These are phyloP conservation scores for Peromyscus aztecus DNA, from an alignment of 2,797 vertebrate species.

Conservation along the genomic window DNA sequence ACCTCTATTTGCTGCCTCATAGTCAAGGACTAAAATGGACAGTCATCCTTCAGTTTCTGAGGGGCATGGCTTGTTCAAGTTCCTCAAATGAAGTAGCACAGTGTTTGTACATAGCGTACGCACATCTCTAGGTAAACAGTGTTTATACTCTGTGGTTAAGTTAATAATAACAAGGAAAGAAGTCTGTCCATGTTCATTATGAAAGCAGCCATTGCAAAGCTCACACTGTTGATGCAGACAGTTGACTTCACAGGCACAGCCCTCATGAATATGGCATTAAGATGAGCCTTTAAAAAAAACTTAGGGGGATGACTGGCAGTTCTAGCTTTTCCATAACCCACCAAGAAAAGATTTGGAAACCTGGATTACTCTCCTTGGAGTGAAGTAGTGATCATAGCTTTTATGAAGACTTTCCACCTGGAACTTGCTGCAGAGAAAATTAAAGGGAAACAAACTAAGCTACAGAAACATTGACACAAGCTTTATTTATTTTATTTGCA, in stretches of 20 bases:
- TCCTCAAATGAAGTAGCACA: background rate
- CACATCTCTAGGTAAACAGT: background rate
- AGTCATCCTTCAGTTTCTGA: background rate
- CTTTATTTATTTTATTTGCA: background rate
- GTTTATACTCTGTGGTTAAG: background rate
- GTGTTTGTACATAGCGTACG: background rate
- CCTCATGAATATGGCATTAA: rapidly evolving
- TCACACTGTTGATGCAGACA: background rate
- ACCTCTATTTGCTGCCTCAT: background rate
- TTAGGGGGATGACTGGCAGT: rapidly evolving
- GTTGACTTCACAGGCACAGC: background rate
- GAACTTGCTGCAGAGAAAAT: background rate
- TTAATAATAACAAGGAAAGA: background rate
- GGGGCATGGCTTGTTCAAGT: background rate
- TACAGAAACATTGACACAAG: background rate
- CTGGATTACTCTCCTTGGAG: background rate
- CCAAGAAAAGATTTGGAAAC: background rate
- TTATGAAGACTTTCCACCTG: background rate
- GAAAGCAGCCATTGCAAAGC: background rate
- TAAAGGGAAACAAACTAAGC: background rate
- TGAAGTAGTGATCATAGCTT: rapidly evolving
- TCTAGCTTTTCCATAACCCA: background rate
- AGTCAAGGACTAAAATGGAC: background rate
- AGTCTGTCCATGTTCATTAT: background rate
- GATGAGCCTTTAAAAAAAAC: no score